Evolutionary conservation across 2,113 vertebrate species (phyloP).

Genomic region (Neogobius melanostomus): DNA sequence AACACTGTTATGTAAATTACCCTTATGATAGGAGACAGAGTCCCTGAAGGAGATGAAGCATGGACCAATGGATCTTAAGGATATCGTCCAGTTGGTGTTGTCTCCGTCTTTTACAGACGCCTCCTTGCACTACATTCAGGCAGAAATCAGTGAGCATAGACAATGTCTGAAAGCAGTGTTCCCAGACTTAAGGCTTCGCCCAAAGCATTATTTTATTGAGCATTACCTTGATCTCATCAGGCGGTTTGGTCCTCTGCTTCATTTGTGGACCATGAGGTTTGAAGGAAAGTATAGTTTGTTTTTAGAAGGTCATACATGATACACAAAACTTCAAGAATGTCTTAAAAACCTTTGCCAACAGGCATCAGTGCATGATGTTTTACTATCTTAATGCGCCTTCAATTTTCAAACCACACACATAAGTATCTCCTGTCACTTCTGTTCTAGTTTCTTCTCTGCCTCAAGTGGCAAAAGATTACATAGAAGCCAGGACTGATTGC

Average conservation of each 20-base stretch:
- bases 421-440: too few species aligned
- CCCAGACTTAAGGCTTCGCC: constrained; percentile 17
- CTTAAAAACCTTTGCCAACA: too few species aligned
- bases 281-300: constrained; percentile 25
- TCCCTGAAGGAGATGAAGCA: background rate
- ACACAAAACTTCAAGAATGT: background rate
- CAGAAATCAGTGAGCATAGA: background rate
- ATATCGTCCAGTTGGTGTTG: background rate
- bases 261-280: constrained; percentile 39
- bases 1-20: constrained; percentile 5
- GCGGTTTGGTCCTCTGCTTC: constrained; percentile 33
- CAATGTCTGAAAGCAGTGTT: constrained; percentile 7
- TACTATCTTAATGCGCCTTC: too few species aligned
- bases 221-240: constrained; percentile 22
- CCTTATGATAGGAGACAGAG: background rate
- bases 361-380: too few species aligned
- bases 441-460: too few species aligned
- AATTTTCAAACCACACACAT: too few species aligned
- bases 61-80: background rate
- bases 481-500: too few species aligned
- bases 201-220: constrained; percentile 33
- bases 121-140: background rate
- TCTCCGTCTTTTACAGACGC: background rate
- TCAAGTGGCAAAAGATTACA: too few species aligned
- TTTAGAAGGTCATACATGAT: background rate